Base-by-base conservation (phyloP, 2,888 invertebrate species). In the Melipona beecheii region DNA sequence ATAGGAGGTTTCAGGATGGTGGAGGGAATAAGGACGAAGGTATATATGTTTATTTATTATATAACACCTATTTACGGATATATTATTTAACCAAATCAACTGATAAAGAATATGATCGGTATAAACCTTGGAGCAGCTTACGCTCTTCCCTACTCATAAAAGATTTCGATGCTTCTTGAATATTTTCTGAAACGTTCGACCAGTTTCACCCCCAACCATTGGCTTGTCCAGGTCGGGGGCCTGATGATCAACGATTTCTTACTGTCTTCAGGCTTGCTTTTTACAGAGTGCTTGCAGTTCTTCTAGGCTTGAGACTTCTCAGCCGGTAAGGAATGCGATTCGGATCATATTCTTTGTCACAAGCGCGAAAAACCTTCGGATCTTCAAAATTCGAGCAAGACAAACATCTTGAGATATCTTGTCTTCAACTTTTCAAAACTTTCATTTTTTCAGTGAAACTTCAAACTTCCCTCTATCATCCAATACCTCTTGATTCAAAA, bases 401-500 rank as follows among this genome's bases (percentile, higher is more conserved):
- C 87, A 92, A 92, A 92, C 92, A 91, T 94, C 93, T 93, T 93
- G 91, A 92, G 91, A 92, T 93, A 92, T 94, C 93, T 93, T 93
- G 93, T 93, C 93, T 93, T 93, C 93, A 90, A 93, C 86, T 91
- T 92, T 94, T 92, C 92, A 92, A 93, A 94, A 93, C 92, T 92
- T 92, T 92, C 92, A 91, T 92, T 92, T 92, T 93, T 93, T 94
- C 92, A 91, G 93, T 91, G 93, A 94, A 94, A 94, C 94, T 94
- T 94, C 93, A 94, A 94, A 94, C 94, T 94, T 94, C 94, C 94
- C 94, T 94, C 94, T 93, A 94, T 97, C 97, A 97, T 97, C 97
- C 97, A 96, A 96, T 96, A 96, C 96, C 96, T 97, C 97, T 96
- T 97, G 96, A 96, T 96, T 97, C 96, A 96, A 96, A 96, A 96